A percentile compares a stretch with the other conserved stretches of the same genome.
phyloP scores from a whole-genome alignment of 2,113 vertebrate genomes.

The Smithornis capensis region DNA sequence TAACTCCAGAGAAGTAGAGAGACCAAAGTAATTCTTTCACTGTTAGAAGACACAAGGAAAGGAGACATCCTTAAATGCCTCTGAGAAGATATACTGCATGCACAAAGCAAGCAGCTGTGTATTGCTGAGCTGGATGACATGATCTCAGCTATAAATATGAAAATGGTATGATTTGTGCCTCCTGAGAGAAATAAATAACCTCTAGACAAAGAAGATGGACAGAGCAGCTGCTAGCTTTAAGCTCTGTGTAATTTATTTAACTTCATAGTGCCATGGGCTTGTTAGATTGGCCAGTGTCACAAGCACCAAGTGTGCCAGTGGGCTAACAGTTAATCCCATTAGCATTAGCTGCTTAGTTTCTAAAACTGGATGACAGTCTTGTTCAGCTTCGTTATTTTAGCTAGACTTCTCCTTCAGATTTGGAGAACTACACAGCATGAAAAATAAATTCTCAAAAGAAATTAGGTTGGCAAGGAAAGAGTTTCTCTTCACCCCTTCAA shows the following conservation, averaged over 20 bases:
- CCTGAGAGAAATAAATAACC: background rate
- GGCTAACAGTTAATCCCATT: conserved; percentile 50
- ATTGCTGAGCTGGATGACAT: background rate
- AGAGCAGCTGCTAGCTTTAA: conserved; percentile 20
- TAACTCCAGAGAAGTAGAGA: background rate
- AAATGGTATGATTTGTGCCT: background rate
- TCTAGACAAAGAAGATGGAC: background rate
- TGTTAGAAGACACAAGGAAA: background rate
- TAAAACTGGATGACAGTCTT: conserved; percentile 22
- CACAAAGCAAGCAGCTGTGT: background rate
- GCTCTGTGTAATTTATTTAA: background rate
- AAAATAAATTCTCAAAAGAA: conserved; percentile 13
- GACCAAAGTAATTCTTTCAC: background rate
- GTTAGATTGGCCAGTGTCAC: background rate
- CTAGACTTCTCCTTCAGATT: background rate
- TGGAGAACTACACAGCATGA: background rate
- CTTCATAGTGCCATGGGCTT: background rate
- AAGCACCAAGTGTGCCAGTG: background rate
- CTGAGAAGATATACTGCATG: background rate
- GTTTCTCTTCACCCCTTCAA: background rate
- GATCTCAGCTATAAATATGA: background rate
- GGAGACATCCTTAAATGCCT: background rate
- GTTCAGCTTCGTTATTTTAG: conserved; percentile 13
- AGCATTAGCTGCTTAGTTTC: conserved; percentile 47
- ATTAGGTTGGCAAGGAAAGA: background rate